Percentiles rank a stretch among this genome's conserved stretches.
phyloP scores from a whole-genome alignment of 2,113 vertebrate species.

The Triplophysa dalaica region DNA sequence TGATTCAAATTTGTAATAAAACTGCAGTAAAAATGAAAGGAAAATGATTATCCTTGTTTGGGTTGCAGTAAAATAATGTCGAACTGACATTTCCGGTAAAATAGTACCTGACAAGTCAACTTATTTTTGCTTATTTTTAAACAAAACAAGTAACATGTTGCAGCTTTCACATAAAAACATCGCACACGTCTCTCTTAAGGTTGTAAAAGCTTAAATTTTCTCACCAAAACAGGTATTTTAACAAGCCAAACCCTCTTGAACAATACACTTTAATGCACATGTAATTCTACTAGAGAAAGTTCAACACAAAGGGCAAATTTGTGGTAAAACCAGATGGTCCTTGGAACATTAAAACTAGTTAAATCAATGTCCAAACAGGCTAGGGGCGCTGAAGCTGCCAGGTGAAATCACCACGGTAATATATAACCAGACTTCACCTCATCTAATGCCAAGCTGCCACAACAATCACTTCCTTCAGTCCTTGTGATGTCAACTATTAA shows the following conservation, averaged over 20 bases:
- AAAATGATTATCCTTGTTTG: too few species aligned
- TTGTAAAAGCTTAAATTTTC: not conserved
- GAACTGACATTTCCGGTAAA: too few species aligned
- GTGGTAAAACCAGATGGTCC: conserved; percentile 26
- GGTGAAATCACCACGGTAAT: conserved; percentile 51
- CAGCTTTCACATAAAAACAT: too few species aligned
- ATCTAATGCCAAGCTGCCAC: conserved; percentile 24
- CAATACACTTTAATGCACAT: not conserved
- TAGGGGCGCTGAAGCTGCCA: conserved; percentile 49
- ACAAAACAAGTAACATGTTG: too few species aligned
- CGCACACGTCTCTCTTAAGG: too few species aligned
- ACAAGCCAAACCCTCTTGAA: not conserved
- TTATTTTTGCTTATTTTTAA: too few species aligned
- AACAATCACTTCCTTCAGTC: conserved; percentile 35
- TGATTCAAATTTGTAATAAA: too few species aligned
- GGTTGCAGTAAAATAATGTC: too few species aligned
- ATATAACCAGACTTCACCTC: conserved; percentile 41
- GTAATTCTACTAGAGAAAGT: conserved; percentile 12
- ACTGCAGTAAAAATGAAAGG: too few species aligned
- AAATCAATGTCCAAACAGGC: conserved; percentile 29
- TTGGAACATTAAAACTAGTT: conserved; percentile 39
- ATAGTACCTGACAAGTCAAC: too few species aligned
- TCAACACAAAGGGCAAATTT: conserved; percentile 22
- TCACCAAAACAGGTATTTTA: not conserved
- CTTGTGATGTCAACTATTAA: conserved; percentile 50